Percentiles rank a stretch among this genome's conserved stretches.
phyloP scores from a whole-genome alignment of 2,888 invertebrate species.

The Tachystola acroxantha region DNA sequence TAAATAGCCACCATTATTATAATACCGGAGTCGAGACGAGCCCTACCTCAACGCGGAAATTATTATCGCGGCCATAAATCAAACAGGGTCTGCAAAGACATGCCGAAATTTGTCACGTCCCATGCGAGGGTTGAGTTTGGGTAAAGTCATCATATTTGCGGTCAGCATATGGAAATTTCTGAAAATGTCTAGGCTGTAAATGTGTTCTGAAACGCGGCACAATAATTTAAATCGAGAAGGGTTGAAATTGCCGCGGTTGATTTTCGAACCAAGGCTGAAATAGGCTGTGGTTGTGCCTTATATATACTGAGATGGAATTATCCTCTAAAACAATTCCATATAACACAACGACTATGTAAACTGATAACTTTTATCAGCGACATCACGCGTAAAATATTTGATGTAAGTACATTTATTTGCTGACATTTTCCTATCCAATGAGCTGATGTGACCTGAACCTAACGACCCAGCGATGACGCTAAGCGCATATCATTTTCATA shows the following conservation, averaged over 20 bases:
- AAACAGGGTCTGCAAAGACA: constrained; percentile 39
- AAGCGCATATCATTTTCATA: background rate
- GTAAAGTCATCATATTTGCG: constrained; percentile 7
- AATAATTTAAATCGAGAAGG: background rate
- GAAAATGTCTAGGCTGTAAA: background rate
- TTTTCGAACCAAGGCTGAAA: background rate
- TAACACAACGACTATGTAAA: no score
- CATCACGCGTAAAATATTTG: background rate
- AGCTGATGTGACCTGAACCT: background rate
- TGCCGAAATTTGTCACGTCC: constrained; percentile 39
- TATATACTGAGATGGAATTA: no score
- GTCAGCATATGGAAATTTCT: constrained; percentile 4
- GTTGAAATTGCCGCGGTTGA: background rate
- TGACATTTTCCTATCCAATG: no score
- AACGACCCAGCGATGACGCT: background rate
- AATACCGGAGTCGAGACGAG: constrained; percentile 38
- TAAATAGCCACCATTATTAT: constrained; percentile 42
- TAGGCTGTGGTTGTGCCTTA: background rate
- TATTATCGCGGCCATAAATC: constrained; percentile 61
- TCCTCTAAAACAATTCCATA: no score
- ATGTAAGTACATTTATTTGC: background rate
- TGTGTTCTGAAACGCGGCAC: background rate
- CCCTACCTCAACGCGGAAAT: constrained; percentile 66
- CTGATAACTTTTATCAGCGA: no score
- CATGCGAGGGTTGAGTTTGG: constrained; percentile 8